These are phyloP conservation scores for Pilophorus perplexus DNA, from an alignment of 2,888 invertebrate genomes.

Conservation along the genomic window DNA sequence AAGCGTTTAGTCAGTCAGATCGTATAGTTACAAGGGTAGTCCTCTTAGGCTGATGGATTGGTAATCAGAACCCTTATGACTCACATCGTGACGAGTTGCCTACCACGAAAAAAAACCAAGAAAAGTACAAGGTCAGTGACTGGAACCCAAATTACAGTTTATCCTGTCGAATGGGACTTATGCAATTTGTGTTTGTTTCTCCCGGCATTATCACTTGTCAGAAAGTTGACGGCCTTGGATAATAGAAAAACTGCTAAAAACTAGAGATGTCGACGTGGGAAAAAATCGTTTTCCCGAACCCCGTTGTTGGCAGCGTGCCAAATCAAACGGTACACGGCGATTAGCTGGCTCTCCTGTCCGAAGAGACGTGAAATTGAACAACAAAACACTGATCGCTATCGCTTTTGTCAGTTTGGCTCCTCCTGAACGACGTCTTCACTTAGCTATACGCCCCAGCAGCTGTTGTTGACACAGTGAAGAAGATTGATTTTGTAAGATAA, in stretches of 20 bases:
- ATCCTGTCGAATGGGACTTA: too few species aligned
- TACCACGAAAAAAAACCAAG: too few species aligned
- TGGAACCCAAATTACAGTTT: too few species aligned
- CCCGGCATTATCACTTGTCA: too few species aligned
- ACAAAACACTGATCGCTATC: constrained; percentile 28
- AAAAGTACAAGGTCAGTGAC: too few species aligned
- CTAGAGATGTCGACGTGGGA: constrained; percentile 39
- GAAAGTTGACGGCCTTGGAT: too few species aligned
- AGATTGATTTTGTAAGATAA: constrained; percentile 27
- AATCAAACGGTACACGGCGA: constrained; percentile 32
- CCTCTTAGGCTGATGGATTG: constrained; percentile 12
- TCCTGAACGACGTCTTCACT: constrained; percentile 34
- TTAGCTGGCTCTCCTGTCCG: constrained; percentile 22
- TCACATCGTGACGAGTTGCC: too few species aligned
- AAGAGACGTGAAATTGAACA: constrained; percentile 32
- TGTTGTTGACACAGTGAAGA: constrained; percentile 39
- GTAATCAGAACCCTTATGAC: constrained; percentile 7
- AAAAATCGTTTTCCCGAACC: constrained; percentile 7
- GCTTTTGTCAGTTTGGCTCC: constrained; percentile 20
- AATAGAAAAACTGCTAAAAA: too few species aligned
- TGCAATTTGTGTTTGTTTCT: too few species aligned
- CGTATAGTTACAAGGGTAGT: not conserved
- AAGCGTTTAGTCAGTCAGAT: constrained; percentile 25
- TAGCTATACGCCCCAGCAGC: constrained; percentile 8
- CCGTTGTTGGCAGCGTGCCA: constrained; percentile 20